phyloP scores from a whole-genome alignment of 2,888 invertebrate species.

The Idaea biselata region DNA sequence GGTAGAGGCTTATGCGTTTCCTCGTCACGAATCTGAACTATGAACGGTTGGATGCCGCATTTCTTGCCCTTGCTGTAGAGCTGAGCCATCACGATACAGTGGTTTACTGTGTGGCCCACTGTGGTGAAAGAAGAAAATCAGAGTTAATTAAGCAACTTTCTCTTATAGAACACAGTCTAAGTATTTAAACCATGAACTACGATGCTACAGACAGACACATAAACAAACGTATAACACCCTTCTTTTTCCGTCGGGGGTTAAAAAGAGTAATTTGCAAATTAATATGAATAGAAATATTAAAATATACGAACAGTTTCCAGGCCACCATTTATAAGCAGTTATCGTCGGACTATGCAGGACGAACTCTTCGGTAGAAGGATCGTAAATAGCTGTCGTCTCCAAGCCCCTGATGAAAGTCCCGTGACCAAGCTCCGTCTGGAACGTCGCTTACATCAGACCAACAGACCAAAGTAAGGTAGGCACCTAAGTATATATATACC shows the following conservation, averaged over 20 bases:
- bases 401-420: conserved; percentile 95
- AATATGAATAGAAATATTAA: no score
- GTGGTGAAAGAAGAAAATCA: conserved; percentile 36
- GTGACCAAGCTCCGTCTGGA: conserved; percentile 95
- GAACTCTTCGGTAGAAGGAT: conserved; percentile 90
- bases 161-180: background rate
- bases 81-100: conserved; percentile 95
- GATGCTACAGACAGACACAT: no score
- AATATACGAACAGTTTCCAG: conserved; percentile 89
- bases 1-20: conserved; percentile 93
- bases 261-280: no score
- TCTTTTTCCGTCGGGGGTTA: no score
- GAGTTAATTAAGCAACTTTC: background rate
- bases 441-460: conserved; percentile 11
- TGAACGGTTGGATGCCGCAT: conserved; percentile 94
- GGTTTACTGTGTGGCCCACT: conserved; percentile 96
- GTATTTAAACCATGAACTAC: background rate
- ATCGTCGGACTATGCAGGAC: conserved; percentile 91
- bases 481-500: background rate
- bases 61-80: conserved; percentile 89
- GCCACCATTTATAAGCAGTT: conserved; percentile 98
- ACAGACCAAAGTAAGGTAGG: no score
- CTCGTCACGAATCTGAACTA: conserved; percentile 93
- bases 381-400: conserved; percentile 96
- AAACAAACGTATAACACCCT: no score